Conservation (phyloP, 2,113 vertebrate species). For the Cryptomyrus ogoouensis region DNA sequence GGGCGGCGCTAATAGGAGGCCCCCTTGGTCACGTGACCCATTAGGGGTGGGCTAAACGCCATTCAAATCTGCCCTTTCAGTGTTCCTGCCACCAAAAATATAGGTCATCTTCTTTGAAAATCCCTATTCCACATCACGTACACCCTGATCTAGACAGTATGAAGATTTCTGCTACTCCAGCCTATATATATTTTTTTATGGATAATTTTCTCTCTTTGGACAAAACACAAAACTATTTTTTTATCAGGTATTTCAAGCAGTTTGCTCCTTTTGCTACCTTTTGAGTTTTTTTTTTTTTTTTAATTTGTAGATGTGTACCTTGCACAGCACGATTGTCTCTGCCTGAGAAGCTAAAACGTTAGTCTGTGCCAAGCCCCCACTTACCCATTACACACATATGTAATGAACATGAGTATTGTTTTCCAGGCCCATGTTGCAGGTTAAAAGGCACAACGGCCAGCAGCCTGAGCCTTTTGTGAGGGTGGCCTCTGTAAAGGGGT, state of each 20-base stretch:
- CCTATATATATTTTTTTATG: neutral
- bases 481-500: neutral
- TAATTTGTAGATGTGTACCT: neutral
- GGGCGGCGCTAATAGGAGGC: neutral
- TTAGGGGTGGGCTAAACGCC: neutral
- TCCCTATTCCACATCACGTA: neutral
- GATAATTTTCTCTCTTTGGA: neutral
- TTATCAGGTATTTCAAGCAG: neutral
- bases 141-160: neutral
- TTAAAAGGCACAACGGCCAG: neutral
- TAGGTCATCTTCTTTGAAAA: neutral
- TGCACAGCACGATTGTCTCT: neutral
- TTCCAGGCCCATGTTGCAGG: neutral
- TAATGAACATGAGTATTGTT: neutral
- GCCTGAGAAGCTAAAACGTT: neutral
- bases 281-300: neutral
- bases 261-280: neutral
- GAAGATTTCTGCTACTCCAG: neutral
- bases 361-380: neutral
- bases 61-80: neutral
- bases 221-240: neutral
- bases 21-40: neutral
- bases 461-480: neutral
- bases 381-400: neutral
- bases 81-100: neutral